A percentile compares a stretch with the other conserved stretches of the same genome.
phyloP scores from a whole-genome alignment of 92 coral and sea anemone species.

The Isaurus tuberculatus region DNA sequence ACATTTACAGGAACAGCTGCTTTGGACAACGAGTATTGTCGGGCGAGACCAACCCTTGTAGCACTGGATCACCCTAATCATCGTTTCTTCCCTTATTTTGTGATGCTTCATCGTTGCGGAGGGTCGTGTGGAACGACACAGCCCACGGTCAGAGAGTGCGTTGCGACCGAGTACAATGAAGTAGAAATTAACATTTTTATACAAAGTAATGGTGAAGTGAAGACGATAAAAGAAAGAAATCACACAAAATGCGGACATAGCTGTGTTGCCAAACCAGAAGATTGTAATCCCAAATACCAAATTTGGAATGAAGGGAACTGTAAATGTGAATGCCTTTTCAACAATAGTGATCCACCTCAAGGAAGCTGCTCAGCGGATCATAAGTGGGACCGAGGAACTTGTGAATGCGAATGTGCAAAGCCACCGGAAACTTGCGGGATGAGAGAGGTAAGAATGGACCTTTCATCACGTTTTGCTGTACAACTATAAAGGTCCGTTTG shows the following conservation, averaged over 20 bases:
- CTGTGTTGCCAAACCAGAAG: slow-evolving; percentile 57
- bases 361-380: slow-evolving; percentile 39
- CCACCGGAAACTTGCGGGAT: slow-evolving; percentile 61
- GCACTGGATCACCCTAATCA: slow-evolving; percentile 65
- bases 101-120: slow-evolving; percentile 74
- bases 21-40: slow-evolving; percentile 39
- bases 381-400: slow-evolving; percentile 56
- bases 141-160: slow-evolving; percentile 68
- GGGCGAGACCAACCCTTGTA: slow-evolving; percentile 62
- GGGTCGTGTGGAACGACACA: slow-evolving; percentile 62
- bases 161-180: slow-evolving; percentile 30
- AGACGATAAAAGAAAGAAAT: slow-evolving; percentile 10
- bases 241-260: slow-evolving; percentile 63
- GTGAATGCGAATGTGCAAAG: slow-evolving; percentile 70
- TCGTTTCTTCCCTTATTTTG: slow-evolving; percentile 73
- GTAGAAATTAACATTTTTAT: neutral
- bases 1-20: slow-evolving; percentile 10
- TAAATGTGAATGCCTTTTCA: slow-evolving; percentile 44
- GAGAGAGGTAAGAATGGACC: slow-evolving; percentile 56
- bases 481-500: neutral
- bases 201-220: neutral
- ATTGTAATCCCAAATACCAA: slow-evolving; percentile 36
- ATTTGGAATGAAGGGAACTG: slow-evolving; percentile 47
- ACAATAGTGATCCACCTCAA: slow-evolving; percentile 28
- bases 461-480: neutral